phyloP scores from a whole-genome alignment of 2,113 vertebrate genomes.

The Rhinoderma darwinii region DNA sequence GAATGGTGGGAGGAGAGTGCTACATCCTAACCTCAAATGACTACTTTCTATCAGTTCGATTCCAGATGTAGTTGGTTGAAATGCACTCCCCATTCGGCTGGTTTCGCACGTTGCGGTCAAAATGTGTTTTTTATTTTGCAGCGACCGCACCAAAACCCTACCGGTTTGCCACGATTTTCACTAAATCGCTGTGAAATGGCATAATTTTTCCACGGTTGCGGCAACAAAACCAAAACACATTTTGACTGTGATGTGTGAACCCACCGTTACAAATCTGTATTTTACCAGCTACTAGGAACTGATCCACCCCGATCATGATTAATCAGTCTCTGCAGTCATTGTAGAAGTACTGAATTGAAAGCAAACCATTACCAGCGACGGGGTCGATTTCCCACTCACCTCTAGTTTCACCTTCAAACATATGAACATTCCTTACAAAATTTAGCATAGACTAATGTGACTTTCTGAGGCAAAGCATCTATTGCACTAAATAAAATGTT shows the following conservation, averaged over 20 bases:
- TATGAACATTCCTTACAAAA: constrained; percentile 37
- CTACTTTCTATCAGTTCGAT: constrained; percentile 30
- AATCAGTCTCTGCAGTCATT: constrained; percentile 43
- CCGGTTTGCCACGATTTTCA: too few species aligned
- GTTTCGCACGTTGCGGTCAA: too few species aligned
- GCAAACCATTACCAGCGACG: constrained; percentile 40
- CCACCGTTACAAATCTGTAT: constrained; percentile 20
- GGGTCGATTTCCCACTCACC: constrained; percentile 46
- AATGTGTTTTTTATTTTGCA: too few species aligned
- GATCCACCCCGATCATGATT: constrained; percentile 51
- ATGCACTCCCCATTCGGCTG: constrained; percentile 5
- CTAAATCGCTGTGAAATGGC: too few species aligned
- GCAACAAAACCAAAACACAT: too few species aligned
- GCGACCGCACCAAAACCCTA: too few species aligned
- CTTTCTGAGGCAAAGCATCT: constrained; percentile 40
- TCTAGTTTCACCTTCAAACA: constrained; percentile 56
- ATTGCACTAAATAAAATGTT: constrained; percentile 47
- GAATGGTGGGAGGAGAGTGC: neutral
- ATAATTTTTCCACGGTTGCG: too few species aligned
- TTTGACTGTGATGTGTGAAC: too few species aligned
- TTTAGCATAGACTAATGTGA: constrained; percentile 31
- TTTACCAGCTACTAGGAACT: constrained; percentile 27
- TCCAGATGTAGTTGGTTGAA: constrained; percentile 1
- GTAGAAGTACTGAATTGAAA: constrained; percentile 32
- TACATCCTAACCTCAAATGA: constrained; percentile 27